These are phyloP conservation scores for Molossus molossus DNA, from an alignment of 2,797 vertebrate species.

Conservation along the genomic window DNA sequence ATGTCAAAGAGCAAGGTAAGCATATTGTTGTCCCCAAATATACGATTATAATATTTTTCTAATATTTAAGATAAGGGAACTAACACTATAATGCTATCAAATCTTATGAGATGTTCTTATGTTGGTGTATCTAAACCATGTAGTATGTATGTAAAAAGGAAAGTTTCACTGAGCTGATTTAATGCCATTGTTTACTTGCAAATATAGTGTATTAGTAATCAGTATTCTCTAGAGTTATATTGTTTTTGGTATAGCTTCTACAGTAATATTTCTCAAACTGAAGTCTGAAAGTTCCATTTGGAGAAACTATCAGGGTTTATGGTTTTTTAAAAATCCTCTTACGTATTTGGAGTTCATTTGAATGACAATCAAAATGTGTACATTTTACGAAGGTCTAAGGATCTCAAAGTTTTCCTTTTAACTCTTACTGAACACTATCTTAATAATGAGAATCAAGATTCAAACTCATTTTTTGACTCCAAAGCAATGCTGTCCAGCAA, in stretches of 20 bases:
- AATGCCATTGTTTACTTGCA: background rate
- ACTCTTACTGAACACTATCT: background rate
- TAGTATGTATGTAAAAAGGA: background rate
- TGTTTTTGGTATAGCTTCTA: background rate
- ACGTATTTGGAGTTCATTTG: conserved; percentile 21
- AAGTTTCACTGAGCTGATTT: background rate
- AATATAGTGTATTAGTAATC: background rate
- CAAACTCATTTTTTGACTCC: background rate
- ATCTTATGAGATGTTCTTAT: background rate
- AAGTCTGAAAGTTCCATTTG: background rate
- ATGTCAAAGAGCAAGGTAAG: conserved; percentile 99
- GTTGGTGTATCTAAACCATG: conserved; percentile 15
- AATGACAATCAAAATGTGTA: background rate
- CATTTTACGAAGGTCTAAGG: conserved; percentile 12
- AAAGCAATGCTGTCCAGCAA: background rate
- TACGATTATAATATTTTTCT: conserved; percentile 35
- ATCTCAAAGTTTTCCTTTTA: background rate
- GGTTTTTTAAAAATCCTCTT: background rate
- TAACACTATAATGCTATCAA: background rate
- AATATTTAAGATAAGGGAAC: conserved; percentile 31
- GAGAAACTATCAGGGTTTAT: conserved; percentile 10
- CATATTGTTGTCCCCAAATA: conserved; percentile 11
- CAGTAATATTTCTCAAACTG: background rate
- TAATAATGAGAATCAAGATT: conserved; percentile 22
- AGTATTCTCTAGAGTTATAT: background rate